Percentiles rank a stretch among this genome's conserved stretches.
These are phyloP conservation scores for Donacobius atricapilla DNA, from an alignment of 2,113 vertebrate species.

Conservation along the genomic window DNA sequence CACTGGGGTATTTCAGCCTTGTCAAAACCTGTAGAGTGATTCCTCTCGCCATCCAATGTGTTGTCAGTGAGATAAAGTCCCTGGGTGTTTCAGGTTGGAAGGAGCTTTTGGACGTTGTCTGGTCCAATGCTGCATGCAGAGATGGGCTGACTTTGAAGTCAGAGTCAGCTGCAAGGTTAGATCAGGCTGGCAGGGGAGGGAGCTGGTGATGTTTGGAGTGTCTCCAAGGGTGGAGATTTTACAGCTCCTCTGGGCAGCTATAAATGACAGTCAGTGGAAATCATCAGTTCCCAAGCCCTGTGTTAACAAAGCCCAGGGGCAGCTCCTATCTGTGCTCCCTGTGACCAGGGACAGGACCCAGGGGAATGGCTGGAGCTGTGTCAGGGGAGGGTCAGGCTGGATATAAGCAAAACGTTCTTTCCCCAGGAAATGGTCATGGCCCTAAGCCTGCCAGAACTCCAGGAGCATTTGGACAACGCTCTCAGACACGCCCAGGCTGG, in stretches of 20 bases:
- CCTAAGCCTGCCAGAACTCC: not conserved
- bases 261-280: not conserved
- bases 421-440: not conserved
- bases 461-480: fast-evolving
- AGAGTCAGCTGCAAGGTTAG: not conserved
- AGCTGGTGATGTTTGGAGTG: not conserved
- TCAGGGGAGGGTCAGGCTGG: not conserved
- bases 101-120: not conserved
- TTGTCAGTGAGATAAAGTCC: not conserved
- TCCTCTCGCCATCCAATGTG: not conserved
- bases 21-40: not conserved
- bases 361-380: not conserved
- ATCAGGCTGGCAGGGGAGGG: not conserved
- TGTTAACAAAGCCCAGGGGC: not conserved
- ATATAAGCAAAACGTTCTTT: not conserved
- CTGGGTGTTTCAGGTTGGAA: not conserved
- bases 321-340: not conserved
- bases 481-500: not conserved
- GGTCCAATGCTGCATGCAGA: not conserved
- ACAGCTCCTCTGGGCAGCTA: not conserved
- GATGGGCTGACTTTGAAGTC: not conserved
- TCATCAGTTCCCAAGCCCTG: not conserved
- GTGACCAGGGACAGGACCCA: not conserved
- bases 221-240: not conserved
- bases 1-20: not conserved